These are phyloP conservation scores for Hystrix brachyura DNA, from an alignment of 2,113 vertebrate species.

Conservation along the genomic window DNA sequence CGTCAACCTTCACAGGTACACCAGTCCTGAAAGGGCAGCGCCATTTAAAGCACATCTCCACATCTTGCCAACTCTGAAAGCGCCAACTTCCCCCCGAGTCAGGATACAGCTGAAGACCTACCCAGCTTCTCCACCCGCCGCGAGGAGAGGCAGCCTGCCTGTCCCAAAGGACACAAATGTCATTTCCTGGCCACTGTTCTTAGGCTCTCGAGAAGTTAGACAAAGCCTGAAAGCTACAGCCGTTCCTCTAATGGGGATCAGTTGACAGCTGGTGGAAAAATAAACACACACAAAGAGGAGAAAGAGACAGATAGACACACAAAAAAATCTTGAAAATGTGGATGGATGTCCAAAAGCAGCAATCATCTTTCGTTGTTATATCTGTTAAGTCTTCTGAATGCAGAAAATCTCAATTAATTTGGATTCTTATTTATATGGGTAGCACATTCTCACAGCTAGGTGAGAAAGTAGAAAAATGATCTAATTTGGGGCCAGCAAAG, in stretches of 20 bases:
- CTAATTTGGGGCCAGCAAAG: not conserved
- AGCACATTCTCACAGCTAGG: not conserved
- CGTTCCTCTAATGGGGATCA: not conserved
- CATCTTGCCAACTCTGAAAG: not conserved
- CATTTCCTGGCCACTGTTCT: not conserved
- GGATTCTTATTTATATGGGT: not conserved
- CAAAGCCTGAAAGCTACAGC: not conserved
- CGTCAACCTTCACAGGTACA: not conserved
- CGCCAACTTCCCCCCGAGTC: not conserved
- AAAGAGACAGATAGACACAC: not conserved
- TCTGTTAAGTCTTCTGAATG: not conserved
- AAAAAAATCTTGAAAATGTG: not conserved
- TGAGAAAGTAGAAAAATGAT: not conserved
- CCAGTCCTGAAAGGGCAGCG: not conserved
- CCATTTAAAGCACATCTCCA: not conserved
- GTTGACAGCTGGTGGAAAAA: not conserved
- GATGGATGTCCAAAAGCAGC: not conserved
- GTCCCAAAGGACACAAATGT: not conserved
- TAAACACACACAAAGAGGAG: not conserved
- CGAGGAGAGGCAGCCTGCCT: not conserved
- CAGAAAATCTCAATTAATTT: conserved; percentile 21
- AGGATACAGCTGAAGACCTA: conserved; percentile 8
- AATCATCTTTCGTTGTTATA: not conserved
- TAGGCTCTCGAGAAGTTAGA: not conserved
- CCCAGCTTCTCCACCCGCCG: not conserved